These are phyloP conservation scores for Bos taurus DNA, from an alignment of 2,113 vertebrate genomes.

Conservation along the genomic window ARS-UCD2.0 NC_037339.1:3820001-3820500, in stretches of 20 bases:
- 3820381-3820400: not conserved
- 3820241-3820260: not conserved
- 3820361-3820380: not conserved
- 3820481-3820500: not conserved
- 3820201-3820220: not conserved
- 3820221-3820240: not conserved
- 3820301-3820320: not conserved
- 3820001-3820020: not conserved
- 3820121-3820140: not conserved
- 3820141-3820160: rapidly evolving
- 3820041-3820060: not conserved
- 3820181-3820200: not conserved
- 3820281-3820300: not conserved
- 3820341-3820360: not conserved
- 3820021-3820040: not conserved
- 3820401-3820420: not conserved
- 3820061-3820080: not conserved
- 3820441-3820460: not conserved
- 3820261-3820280: not conserved
- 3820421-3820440: not conserved
- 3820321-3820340: not conserved
- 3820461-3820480: not conserved
- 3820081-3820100: not conserved
- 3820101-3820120: not conserved
- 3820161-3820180: not conserved